Conservation (phyloP, 1,140 invertebrate species). For the Lepidurus couesii region DNA sequence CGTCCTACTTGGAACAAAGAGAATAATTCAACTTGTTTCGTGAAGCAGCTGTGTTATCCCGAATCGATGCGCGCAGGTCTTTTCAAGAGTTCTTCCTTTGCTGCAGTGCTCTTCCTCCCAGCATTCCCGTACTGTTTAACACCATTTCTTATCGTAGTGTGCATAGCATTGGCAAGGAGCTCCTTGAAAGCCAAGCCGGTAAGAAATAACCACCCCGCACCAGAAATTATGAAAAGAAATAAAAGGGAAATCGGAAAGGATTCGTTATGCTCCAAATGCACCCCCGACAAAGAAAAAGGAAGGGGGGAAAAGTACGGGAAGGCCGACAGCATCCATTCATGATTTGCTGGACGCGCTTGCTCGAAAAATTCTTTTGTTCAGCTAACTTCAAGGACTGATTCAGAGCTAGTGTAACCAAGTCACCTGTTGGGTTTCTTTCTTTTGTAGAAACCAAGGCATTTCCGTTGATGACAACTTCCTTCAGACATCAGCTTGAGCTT, state of each 20-base stretch:
- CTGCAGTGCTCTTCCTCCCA: background rate
- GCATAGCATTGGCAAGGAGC: background rate
- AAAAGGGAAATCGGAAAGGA: background rate
- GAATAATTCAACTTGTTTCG: background rate
- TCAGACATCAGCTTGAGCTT: background rate
- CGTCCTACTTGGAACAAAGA: constrained; percentile 5
- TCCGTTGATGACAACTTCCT: constrained; percentile 13
- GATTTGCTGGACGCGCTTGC: background rate
- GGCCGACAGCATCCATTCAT: background rate
- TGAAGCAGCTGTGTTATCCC: background rate
- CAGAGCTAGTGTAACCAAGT: background rate
- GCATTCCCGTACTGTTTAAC: background rate
- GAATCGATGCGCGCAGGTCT: constrained; percentile 8
- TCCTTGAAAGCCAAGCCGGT: too few relatives aligned
- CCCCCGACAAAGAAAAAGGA: too few relatives aligned
- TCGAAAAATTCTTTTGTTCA: background rate
- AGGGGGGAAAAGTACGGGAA: background rate
- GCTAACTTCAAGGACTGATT: background rate
- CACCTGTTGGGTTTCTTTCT: constrained; percentile 10
- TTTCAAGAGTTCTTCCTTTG: background rate
- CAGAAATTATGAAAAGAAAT: background rate
- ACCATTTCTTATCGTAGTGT: background rate
- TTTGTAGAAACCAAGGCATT: background rate
- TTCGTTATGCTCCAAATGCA: background rate
- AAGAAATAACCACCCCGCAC: background rate